phyloP scores from a whole-genome alignment of 64 coral and sea anemone genomes.

The Actinia equina region DNA sequence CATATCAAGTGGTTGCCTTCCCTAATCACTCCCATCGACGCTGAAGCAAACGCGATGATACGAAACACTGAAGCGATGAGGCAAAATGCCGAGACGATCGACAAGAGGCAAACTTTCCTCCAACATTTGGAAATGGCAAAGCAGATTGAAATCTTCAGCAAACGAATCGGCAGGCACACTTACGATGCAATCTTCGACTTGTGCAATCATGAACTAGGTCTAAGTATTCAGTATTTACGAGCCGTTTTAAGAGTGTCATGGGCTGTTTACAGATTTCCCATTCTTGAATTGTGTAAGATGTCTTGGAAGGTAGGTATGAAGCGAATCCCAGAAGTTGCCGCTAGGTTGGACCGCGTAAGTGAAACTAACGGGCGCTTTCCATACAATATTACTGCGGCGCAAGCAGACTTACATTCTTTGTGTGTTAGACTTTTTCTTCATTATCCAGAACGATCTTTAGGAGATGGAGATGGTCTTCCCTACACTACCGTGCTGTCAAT shows the following conservation, averaged over 20 bases:
- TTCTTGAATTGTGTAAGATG: no score
- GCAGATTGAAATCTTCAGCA: neutral
- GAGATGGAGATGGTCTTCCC: conserved; percentile 1
- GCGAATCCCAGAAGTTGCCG: neutral
- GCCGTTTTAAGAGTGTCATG: neutral
- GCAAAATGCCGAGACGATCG: neutral
- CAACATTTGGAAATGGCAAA: no score
- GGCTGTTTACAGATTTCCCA: no score
- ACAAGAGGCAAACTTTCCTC: no score
- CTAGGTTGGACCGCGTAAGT: neutral
- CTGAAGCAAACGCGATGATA: no score
- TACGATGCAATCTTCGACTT: conserved; percentile 10
- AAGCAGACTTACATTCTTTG: neutral
- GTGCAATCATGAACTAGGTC: neutral
- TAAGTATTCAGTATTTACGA: neutral
- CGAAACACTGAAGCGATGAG: no score
- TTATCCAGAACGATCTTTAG: neutral
- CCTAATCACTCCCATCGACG: no score
- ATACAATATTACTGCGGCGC: neutral
- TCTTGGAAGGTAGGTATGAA: no score
- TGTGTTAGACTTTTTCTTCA: conserved; percentile 8
- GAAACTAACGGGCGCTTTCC: neutral
- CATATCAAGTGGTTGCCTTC: no score
- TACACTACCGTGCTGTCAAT: neutral
- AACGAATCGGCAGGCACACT: neutral